Evolutionary conservation across 37 sponge, comb jelly and placozoan genomes (phyloP).

Genomic region (Agelas oroides): DNA sequence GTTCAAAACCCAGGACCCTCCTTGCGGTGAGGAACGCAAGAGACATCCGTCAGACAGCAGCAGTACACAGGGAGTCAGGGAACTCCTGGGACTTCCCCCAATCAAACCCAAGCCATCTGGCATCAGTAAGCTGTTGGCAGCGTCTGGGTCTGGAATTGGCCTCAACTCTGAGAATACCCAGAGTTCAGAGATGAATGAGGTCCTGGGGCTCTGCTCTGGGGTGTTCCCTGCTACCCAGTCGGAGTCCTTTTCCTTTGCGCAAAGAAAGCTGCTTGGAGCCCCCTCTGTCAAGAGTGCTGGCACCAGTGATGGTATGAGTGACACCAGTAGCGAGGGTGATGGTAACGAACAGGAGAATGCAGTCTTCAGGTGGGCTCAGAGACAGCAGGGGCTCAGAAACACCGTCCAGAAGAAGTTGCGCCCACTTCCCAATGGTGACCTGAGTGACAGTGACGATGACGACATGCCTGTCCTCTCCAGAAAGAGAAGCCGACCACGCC

Average conservation of each 20-base stretch:
- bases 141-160: neutral
- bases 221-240: constrained; percentile 37
- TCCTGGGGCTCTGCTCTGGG: constrained; percentile 73
- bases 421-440: neutral
- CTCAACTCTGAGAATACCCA: neutral
- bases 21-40: neutral
- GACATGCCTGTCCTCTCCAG: constrained; percentile 66
- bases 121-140: neutral
- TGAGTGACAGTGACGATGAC: constrained; percentile 54
- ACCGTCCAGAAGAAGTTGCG: too few species aligned
- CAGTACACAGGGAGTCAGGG: constrained; percentile 47
- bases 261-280: too few species aligned
- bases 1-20: constrained; percentile 19
- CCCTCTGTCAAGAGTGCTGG: neutral
- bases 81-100: constrained; percentile 43
- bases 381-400: constrained; percentile 4
- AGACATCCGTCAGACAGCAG: constrained; percentile 9
- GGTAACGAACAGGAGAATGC: constrained; percentile 22
- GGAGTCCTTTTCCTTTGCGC: too few species aligned
- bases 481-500: constrained; percentile 21
- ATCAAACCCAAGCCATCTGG: neutral
- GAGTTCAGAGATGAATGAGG: constrained; percentile 25
- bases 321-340: neutral
- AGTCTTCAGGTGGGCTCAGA: constrained; percentile 56
- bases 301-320: neutral